Evolutionary conservation across 2,113 vertebrate genomes (phyloP), one percentile per base, ranked within the genome.

Genomic region (Thunnus thynnus): DNA sequence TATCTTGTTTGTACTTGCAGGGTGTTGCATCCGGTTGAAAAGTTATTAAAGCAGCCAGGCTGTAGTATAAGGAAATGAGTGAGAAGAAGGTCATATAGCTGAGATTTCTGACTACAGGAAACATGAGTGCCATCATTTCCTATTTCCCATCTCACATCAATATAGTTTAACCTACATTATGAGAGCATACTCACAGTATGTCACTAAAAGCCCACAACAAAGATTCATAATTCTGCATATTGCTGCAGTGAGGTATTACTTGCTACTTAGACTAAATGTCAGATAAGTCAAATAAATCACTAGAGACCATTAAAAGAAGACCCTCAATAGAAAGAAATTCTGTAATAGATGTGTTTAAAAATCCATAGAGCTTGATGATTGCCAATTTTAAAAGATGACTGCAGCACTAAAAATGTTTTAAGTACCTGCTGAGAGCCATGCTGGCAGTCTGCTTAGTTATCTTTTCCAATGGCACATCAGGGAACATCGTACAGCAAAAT

Each of bases 1-100:
- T 82, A 73, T 58, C 56, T 73, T 13, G 61, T 51, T 83, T 69
- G 16, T 71, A 30, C 78, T 62, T 48, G 70, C 65, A 58, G 74
- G 48, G 17, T 41, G 17, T 67, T 71, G 61, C 63, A 54, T 84
- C 64, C 47, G 41, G 76, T 60, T 85, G 63, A 81, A 60, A 83
- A 48, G 66, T 54, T 62, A 46, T 78, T 73, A 71, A 74, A 71
- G 32, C 41, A 36, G 47, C 46, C n/a, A 30, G 27, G 27, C 76
- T 46, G 32, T 25, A 75, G 47, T 46, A 17, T 46, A 12, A 61
- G 48, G 12, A 52, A 52, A 13, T 32, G 57, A 62, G n/a, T 20
- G 50, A 82, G 41, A 46, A 51, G 30, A 66, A 16, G 46, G 47
- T 78, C 44, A 67, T 50, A 78, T 60, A 65, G 64, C 76, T 73